These are phyloP conservation scores for Sitodiplosis mosellana DNA, from an alignment of 1,140 invertebrate genomes.

Conservation along the genomic window DNA sequence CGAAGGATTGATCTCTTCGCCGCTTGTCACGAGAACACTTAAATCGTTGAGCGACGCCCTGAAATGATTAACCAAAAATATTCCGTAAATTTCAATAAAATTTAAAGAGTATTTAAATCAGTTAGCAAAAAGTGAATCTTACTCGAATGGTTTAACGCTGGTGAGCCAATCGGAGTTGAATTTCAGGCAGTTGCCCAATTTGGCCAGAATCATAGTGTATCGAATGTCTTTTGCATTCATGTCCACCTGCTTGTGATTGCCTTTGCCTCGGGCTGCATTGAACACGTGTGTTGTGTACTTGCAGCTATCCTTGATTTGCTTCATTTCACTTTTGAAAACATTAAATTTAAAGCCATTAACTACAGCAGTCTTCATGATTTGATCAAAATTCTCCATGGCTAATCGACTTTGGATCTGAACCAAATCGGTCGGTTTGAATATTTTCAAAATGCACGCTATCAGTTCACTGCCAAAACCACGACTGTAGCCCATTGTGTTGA, in stretches of 20 bases:
- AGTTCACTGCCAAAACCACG: slow-evolving; percentile 33
- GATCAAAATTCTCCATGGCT: slow-evolving; percentile 29
- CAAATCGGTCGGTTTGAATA: slow-evolving; percentile 29
- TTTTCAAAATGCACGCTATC: slow-evolving; percentile 24
- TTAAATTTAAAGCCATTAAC: slow-evolving; percentile 12
- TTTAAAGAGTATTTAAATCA: too few species aligned
- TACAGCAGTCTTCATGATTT: slow-evolving; percentile 16
- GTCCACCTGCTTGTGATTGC: slow-evolving; percentile 6
- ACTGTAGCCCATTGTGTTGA: slow-evolving; percentile 47
- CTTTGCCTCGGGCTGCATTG: not conserved
- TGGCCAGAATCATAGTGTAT: slow-evolving; percentile 14
- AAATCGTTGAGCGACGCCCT: slow-evolving; percentile 9
- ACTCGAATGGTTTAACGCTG: slow-evolving; percentile 3
- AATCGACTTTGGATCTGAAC: slow-evolving; percentile 30
- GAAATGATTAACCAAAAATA: slow-evolving; percentile 2
- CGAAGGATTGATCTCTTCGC: slow-evolving; percentile 3
- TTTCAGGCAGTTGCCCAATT: slow-evolving; percentile 11
- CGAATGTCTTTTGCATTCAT: slow-evolving; percentile 19
- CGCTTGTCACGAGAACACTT: slow-evolving; percentile 7
- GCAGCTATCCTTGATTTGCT: not conserved
- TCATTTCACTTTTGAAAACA: not conserved
- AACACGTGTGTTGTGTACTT: not conserved
- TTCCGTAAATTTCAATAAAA: too few species aligned
- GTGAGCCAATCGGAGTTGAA: slow-evolving; percentile 12
- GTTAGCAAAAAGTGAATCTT: slow-evolving; percentile 1